Base-by-base conservation (phyloP, 2,888 invertebrate species). In the Diarsia rubi region DNA sequence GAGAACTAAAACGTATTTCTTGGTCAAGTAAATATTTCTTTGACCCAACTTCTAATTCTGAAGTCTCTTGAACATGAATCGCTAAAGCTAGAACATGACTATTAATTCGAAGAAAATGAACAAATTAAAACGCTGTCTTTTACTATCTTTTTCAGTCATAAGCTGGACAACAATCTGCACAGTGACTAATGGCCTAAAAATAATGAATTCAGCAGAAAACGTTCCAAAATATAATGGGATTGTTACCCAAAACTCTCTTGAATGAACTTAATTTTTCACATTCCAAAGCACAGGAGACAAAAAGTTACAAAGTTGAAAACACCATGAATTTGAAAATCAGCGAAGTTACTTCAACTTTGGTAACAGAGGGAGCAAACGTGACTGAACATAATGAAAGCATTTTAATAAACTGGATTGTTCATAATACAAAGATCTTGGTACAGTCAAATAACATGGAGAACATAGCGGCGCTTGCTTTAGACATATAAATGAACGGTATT, bases 281-380 rank as follows among this genome's bases (percentile, higher is more conserved):
- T 63, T 42, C 49, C n/a, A 71, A 75, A 63, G 54, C 73, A 54
- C 65, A 73, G 21, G 75, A 75, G 73, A 79, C 73, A 71, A 49
- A 75, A 71, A 75, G 74, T 78, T 73, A 60, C 31, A 3, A 64
- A 70, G 62, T 69, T 73, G 49, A 73, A 73, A 81, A 79, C 44
- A 73, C 71, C 79, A 84, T 84, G 79, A 78, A 75, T 80, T 83
- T 76, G 27, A 44, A 75, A 78, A 85, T 76, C 60, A 71, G 49
- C 66, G 14, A 69, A 79, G 67, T 79, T 85, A 59, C 47, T 62
- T 67, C 24, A 75, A 60, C 54, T 81, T 70, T 37, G 14, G 47
- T 44, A 75, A 83, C 75, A 75, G 64, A 47, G 52, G 68, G 67
- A 60, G 60, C 47, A 71, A 75, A 83, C 72, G 71, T 64, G 64